phyloP scores from a whole-genome alignment of 2,113 vertebrate genomes.

The Hydropotes inermis region DNA sequence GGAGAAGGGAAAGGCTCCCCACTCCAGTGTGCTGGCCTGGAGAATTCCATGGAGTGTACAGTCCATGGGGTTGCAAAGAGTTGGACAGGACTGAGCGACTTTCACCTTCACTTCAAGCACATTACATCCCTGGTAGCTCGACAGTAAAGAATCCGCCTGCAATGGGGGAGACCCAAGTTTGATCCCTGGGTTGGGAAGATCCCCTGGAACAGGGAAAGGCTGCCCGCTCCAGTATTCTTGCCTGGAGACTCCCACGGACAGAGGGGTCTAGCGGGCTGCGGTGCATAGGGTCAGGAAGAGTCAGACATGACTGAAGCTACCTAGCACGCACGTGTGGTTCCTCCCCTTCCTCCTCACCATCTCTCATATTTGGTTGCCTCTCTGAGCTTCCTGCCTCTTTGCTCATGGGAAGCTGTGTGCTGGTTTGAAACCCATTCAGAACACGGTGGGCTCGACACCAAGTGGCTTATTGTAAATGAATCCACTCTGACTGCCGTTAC shows the following conservation, averaged over 20 bases:
- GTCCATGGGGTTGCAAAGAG: too few species aligned
- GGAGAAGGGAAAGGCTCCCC: not conserved
- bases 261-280: not conserved
- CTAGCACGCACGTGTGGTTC: accelerated
- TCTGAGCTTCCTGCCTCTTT: not conserved
- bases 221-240: not conserved
- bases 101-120: not conserved
- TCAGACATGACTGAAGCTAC: not conserved
- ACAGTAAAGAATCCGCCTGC: too few species aligned
- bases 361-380: not conserved
- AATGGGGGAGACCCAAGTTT: too few species aligned
- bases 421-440: not conserved
- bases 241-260: not conserved
- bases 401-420: not conserved
- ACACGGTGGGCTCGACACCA: not conserved
- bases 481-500: not conserved
- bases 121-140: not conserved
- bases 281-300: not conserved
- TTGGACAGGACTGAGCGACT: too few species aligned
- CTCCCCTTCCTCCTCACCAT: not conserved
- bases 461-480: not conserved
- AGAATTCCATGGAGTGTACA: not conserved
- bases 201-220: not conserved
- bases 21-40: not conserved
- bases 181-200: not conserved